phyloP scores from a whole-genome alignment of 1,140 invertebrate genomes.

The Hyles vespertilio region DNA sequence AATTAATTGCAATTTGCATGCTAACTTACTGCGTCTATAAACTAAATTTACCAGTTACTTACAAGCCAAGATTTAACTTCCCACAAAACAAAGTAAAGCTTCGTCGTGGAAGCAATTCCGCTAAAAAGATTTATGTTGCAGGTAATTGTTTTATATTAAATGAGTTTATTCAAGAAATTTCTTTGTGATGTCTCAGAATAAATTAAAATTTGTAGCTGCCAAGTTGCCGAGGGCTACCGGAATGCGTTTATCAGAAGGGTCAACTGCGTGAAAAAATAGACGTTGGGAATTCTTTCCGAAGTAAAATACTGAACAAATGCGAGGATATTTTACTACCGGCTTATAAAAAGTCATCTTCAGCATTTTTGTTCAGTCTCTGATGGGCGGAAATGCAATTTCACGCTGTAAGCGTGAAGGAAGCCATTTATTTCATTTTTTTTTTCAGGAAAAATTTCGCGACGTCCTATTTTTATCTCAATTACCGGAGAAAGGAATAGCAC shows the following conservation, averaged over 20 bases:
- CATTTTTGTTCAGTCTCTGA: slow-evolving; percentile 23
- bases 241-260: slow-evolving; percentile 32
- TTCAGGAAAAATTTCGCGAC: no score
- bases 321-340: slow-evolving; percentile 15
- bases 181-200: slow-evolving; percentile 27
- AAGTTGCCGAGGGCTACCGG: slow-evolving; percentile 12
- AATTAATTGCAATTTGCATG: no score
- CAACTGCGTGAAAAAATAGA: slow-evolving; percentile 17
- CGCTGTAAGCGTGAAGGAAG: slow-evolving; percentile 14
- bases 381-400: slow-evolving; percentile 16
- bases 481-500: no score
- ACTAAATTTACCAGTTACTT: no score
- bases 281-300: slow-evolving; percentile 1
- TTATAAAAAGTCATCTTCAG: slow-evolving; percentile 24
- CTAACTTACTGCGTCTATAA: no score
- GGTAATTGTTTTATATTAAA: slow-evolving; percentile 5
- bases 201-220: slow-evolving; percentile 37
- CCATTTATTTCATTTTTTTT: slow-evolving; percentile 8
- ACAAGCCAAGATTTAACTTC: no score
- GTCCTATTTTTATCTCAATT: no score
- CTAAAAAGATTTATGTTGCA: no score
- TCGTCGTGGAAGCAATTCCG: no score
- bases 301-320: slow-evolving; percentile 14
- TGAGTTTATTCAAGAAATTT: slow-evolving; percentile 30
- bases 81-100: no score